These are phyloP conservation scores for Elmis aenea DNA, from an alignment of 2,888 invertebrate species.

Conservation along the genomic window DNA sequence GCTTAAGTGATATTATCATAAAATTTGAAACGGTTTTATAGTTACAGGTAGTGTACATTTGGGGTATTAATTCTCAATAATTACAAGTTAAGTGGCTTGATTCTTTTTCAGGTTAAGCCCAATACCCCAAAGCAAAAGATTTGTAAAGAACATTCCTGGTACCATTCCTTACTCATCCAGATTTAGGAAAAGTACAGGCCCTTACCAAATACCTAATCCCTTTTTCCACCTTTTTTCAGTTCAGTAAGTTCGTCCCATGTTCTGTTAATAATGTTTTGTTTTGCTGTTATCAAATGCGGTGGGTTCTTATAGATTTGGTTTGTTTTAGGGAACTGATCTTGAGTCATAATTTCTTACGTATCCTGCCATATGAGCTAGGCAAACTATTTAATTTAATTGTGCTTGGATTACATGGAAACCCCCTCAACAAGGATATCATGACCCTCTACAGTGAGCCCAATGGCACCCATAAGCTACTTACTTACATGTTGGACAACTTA, in stretches of 20 bases:
- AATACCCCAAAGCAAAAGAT: neutral
- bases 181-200: conserved; percentile 5
- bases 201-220: conserved; percentile 9
- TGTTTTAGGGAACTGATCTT: conserved; percentile 82
- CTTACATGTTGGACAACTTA: conserved; percentile 93
- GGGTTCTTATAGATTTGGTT: conserved; percentile 11
- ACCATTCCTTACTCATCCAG: conserved; percentile 4
- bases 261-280: conserved; percentile 1
- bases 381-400: conserved; percentile 94
- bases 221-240: neutral
- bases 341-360: conserved; percentile 89
- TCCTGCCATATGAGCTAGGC: conserved; percentile 94
- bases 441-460: conserved; percentile 88
- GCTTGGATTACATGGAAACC: conserved; percentile 90
- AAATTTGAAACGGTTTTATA: too few relatives aligned
- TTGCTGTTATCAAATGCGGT: neutral
- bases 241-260: conserved; percentile 1
- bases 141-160: neutral
- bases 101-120: too few relatives aligned
- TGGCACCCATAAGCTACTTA: conserved; percentile 90
- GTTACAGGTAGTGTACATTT: too few relatives aligned
- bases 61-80: too few relatives aligned
- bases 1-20: too few relatives aligned
- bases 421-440: conserved; percentile 87
- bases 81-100: too few relatives aligned